Conservation (phyloP, 2,888 invertebrate species). For the Bellardia bayeri region DNA sequence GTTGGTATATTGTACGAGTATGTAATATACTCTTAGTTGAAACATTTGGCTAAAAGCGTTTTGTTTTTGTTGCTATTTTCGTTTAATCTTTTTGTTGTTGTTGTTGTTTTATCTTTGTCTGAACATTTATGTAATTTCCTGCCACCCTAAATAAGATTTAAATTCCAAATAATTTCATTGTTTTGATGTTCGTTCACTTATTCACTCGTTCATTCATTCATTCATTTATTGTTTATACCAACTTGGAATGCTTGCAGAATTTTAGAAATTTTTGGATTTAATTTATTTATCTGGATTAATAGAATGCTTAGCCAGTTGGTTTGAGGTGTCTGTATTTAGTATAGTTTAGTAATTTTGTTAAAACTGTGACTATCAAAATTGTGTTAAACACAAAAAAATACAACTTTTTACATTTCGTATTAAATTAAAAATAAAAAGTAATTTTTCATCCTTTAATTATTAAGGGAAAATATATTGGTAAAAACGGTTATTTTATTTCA, state of each 20-base stretch:
- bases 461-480: too few relatives aligned
- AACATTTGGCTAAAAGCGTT: slow-evolving; percentile 18
- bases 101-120: slow-evolving; percentile 37
- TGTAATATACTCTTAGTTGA: slow-evolving; percentile 29
- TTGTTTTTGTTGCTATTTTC: slow-evolving; percentile 5
- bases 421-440: too few relatives aligned
- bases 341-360: neutral
- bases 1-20: neutral
- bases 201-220: neutral
- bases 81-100: slow-evolving; percentile 3
- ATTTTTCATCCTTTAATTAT: too few relatives aligned
- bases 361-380: too few relatives aligned
- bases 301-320: neutral
- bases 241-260: neutral
- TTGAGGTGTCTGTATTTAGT: neutral
- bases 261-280: slow-evolving; percentile 2
- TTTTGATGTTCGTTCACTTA: slow-evolving; percentile 12
- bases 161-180: slow-evolving; percentile 47
- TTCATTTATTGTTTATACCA: neutral
- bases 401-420: too few relatives aligned
- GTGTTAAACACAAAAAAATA: too few relatives aligned
- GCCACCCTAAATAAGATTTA: slow-evolving; percentile 14
- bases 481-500: too few relatives aligned
- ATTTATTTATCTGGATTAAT: slow-evolving; percentile 22
- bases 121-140: slow-evolving; percentile 55